Base-by-base conservation (phyloP, 2,888 invertebrate species). In the Molorchus minor region DNA sequence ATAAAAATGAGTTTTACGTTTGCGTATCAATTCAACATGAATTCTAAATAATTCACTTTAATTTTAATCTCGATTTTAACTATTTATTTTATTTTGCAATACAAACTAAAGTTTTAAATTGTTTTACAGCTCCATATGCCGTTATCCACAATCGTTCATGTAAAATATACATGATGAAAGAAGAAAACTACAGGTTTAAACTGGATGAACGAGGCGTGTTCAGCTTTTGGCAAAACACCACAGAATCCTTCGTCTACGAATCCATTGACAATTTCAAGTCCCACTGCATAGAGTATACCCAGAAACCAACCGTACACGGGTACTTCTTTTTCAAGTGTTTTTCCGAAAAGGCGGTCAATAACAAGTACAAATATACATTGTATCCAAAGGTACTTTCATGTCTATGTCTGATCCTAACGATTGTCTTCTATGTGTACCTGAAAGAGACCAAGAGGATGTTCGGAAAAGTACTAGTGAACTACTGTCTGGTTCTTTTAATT, bases 401-500 rank as follows among this genome's bases (percentile, higher is more conserved):
- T 29, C 47, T 73, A 12, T 71, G 72, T 33, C 49, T 75, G 12
- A 16, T 68, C 1, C n/a, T 67, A 1, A 68, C 74, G 10, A 60
- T 70, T 15, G 7, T 67, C 25, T 29, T 73, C 20, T 75, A 75
- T 36, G 49, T 72, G 13, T 58, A 69, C 5, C 44, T 72, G 33
- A 69, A 67, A 7, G 74, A 75, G 43, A 67, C 61, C n/a, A 69
- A 57, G 25, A 74, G 68, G 17, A 56, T 73, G 45, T 75, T 75
- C 59, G 75, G 75, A 3, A 75, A 75, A 53, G 70, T 71, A 45
- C 53, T 75, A 19, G 65, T 75, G 10, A 72, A 67, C 40, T 75
- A 74, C 51, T 75, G 74, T 56, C 16, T 65, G 1, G 62, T 71
- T 0, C 65, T 67, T 52, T 61, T 73, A 0, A 38, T 68, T 10